Conservation (phyloP, 2,888 invertebrate species). For the Coelopa pilipes region DNA sequence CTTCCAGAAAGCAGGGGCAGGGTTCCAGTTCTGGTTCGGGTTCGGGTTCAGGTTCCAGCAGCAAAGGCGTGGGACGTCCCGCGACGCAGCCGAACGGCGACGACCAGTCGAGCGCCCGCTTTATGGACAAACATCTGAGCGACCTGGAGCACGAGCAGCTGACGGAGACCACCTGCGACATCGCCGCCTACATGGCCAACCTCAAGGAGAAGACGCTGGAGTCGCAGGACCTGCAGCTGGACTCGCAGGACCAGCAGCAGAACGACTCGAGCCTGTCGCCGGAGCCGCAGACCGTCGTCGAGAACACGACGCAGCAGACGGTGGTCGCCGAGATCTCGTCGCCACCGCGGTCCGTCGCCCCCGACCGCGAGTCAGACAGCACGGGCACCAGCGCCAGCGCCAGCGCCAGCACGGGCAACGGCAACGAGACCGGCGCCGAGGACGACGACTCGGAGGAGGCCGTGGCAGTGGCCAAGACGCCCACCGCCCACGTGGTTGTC, state of each 20-base stretch:
- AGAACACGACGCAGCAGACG: constrained; percentile 61
- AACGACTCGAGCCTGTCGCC: constrained; percentile 65
- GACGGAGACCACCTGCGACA: constrained; percentile 63
- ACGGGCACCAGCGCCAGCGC: constrained; percentile 61
- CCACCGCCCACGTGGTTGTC: constrained; percentile 55
- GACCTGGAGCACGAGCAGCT: constrained; percentile 65
- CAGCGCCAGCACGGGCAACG: constrained; percentile 61
- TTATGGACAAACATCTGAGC: constrained; percentile 66
- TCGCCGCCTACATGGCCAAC: constrained; percentile 66
- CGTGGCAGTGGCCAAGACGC: constrained; percentile 61
- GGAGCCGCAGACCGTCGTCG: constrained; percentile 65
- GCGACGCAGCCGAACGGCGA: constrained; percentile 43
- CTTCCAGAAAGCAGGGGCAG: constrained; percentile 46
- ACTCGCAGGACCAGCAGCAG: constrained; percentile 60
- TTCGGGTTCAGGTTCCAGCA: too few relatives aligned
- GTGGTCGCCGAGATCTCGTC: constrained; percentile 61
- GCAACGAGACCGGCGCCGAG: constrained; percentile 64
- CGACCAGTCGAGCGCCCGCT: constrained; percentile 52
- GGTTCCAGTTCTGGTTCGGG: too few relatives aligned
- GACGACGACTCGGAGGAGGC: constrained; percentile 64
- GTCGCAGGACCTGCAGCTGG: constrained; percentile 54
- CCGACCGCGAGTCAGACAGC: constrained; percentile 57
- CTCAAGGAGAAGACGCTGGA: constrained; percentile 65
- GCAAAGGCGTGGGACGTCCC: neutral
- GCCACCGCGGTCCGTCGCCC: constrained; percentile 57